A percentile compares a stretch with the other conserved stretches of the same genome.
Evolutionary conservation across 2,888 invertebrate genomes (phyloP).

Genomic region (Suillia variegata): DNA sequence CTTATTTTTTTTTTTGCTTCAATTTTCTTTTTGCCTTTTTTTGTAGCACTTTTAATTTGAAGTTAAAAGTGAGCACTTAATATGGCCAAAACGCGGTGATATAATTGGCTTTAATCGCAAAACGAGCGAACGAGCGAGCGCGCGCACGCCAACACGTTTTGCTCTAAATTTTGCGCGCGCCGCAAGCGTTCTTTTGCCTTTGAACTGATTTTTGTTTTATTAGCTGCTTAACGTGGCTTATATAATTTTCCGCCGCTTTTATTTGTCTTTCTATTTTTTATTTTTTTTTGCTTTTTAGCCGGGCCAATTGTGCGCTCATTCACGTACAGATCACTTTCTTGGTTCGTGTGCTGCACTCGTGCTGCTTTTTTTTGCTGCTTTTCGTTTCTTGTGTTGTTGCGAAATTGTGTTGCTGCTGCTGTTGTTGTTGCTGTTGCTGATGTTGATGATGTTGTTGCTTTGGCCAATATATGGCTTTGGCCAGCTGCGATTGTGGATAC

Average conservation of each 20-base stretch:
- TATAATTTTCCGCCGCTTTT: neutral
- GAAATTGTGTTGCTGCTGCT: slow-evolving; percentile 1
- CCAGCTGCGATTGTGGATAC: slow-evolving; percentile 4
- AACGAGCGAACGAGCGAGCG: too few relatives aligned
- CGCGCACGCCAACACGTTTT: neutral
- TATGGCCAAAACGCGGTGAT: too few relatives aligned
- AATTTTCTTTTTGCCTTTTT: neutral
- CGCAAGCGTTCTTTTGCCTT: neutral
- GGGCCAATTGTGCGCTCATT: neutral
- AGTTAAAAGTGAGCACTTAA: too few relatives aligned
- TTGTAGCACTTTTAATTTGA: neutral
- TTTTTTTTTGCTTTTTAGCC: neutral
- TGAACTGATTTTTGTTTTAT: neutral
- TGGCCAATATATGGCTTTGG: neutral
- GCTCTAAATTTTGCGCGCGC: neutral
- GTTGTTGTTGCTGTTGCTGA: slow-evolving; percentile 14
- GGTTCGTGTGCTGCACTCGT: neutral
- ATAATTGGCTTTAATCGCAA: too few relatives aligned
- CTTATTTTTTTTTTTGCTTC: too few relatives aligned
- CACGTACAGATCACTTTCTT: neutral
- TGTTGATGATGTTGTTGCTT: slow-evolving; percentile 15
- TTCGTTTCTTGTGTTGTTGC: neutral
- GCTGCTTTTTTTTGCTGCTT: neutral
- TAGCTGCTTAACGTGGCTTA: slow-evolving; percentile 4
- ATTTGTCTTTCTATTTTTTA: too few relatives aligned